Evolutionary conservation across 1,140 invertebrate species (phyloP).

Genomic region (Saxidomus purpurata): DNA sequence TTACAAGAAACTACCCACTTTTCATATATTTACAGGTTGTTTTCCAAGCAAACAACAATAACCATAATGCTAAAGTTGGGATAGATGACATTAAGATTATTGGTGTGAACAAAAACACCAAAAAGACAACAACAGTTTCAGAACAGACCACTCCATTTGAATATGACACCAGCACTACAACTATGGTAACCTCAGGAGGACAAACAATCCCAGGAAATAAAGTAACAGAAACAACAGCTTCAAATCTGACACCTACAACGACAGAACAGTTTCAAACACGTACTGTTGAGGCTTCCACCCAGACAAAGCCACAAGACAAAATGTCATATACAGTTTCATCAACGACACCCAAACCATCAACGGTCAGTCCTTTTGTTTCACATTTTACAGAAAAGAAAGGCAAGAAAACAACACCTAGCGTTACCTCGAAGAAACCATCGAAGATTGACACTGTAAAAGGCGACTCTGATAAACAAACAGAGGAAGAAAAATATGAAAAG

Average conservation of each 20-base stretch:
- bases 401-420: background rate
- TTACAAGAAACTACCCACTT: too few species aligned
- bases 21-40: slow-evolving; percentile 34
- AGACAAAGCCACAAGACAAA: background rate
- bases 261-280: background rate
- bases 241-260: background rate
- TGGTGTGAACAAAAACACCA: background rate
- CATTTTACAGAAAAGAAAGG: background rate
- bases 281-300: background rate
- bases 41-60: slow-evolving; percentile 23
- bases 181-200: background rate
- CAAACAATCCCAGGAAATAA: too few species aligned
- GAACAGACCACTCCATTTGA: too few species aligned
- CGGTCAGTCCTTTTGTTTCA: background rate
- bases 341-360: background rate
- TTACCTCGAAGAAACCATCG: background rate
- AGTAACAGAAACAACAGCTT: too few species aligned
- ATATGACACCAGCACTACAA: too few species aligned
- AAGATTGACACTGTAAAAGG: background rate
- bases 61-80: background rate
- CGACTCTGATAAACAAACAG: background rate
- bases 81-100: slow-evolving; percentile 26
- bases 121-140: background rate
- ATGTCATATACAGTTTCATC: background rate
- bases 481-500: background rate